Evolutionary conservation across 2,113 vertebrate genomes (phyloP).

Genomic region (Montifringilla adamsi): DNA sequence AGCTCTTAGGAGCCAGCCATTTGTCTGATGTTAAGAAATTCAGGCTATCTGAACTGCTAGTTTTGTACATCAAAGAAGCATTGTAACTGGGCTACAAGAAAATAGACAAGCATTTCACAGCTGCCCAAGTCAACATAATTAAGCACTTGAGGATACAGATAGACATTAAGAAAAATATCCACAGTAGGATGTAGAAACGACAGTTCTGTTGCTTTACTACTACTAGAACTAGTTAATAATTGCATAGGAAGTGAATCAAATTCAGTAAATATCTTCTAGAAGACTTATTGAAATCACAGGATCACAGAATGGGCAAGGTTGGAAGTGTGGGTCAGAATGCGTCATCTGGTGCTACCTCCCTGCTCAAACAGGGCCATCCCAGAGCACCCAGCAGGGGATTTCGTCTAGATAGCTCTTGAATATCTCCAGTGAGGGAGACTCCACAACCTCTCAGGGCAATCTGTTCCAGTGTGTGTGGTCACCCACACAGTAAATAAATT

Average conservation of each 20-base stretch:
- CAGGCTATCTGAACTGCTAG: neutral
- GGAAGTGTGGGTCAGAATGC: neutral
- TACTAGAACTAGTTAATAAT: neutral
- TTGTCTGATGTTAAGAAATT: neutral
- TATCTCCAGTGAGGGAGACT: neutral
- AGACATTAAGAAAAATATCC: neutral
- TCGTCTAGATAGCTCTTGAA: neutral
- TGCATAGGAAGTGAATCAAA: neutral
- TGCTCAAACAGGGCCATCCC: neutral
- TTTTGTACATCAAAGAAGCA: neutral
- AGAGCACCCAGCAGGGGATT: fast-evolving
- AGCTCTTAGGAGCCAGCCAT: neutral
- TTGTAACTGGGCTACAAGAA: neutral
- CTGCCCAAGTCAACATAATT: neutral
- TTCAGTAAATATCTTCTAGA: neutral
- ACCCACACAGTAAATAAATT: neutral
- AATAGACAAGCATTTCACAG: neutral
- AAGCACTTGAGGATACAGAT: neutral
- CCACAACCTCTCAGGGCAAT: neutral
- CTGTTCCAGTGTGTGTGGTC: neutral
- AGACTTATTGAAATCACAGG: neutral
- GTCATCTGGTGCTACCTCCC: neutral
- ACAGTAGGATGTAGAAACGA: fast-evolving
- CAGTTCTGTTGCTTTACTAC: neutral
- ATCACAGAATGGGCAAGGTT: neutral